Conservation (phyloP, 1,140 invertebrate genomes). For the Wasmannia auropunctata region DNA sequence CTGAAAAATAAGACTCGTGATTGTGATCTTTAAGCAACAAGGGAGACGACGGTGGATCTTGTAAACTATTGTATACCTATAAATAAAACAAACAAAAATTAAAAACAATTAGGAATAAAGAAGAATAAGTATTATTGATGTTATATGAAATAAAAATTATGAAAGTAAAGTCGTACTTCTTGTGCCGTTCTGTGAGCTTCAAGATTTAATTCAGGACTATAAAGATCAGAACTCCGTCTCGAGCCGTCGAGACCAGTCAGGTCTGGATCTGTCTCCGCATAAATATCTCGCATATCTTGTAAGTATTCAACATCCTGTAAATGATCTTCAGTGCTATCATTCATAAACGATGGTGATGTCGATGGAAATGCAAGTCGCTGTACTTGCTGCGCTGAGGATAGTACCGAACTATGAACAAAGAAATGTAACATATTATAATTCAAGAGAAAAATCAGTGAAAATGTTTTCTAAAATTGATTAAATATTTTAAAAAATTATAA, state of each 20-base stretch:
- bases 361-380: conserved; percentile 75
- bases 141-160: neutral
- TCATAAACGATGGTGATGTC: conserved; percentile 61
- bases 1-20: conserved; percentile 80
- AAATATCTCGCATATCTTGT: conserved; percentile 72
- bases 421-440: neutral
- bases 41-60: conserved; percentile 82
- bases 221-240: conserved; percentile 79
- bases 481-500: neutral
- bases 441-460: neutral
- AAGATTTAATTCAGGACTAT: conserved; percentile 83
- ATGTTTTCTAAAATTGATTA: neutral
- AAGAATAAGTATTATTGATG: neutral
- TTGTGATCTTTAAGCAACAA: conserved; percentile 79
- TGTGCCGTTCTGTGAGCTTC: conserved; percentile 83
- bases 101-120: neutral
- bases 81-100: conserved; percentile 6
- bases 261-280: conserved; percentile 74
- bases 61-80: conserved; percentile 83
- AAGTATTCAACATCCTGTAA: conserved; percentile 62
- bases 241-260: conserved; percentile 70
- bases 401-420: conserved; percentile 76
- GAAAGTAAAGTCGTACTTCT: conserved; percentile 73
- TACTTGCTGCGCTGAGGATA: conserved; percentile 79
- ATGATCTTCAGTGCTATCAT: conserved; percentile 63